Evolutionary conservation across 2,888 invertebrate genomes (phyloP).

Genomic region (Choreutis nemorana): DNA sequence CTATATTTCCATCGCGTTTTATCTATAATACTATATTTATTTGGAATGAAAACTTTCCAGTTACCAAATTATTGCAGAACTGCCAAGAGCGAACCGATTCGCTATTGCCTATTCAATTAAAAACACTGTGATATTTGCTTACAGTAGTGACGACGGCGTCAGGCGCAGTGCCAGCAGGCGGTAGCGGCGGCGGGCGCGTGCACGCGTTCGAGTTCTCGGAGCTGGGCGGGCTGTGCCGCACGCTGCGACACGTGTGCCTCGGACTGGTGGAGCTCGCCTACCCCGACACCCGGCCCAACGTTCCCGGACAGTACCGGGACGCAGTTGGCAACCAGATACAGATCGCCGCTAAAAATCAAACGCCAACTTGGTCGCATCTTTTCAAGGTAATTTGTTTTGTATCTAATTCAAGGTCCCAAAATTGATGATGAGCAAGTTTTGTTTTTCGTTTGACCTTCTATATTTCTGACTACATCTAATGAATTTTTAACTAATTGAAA

Average conservation of each 20-base stretch:
- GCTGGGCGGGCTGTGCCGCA: conserved; percentile 74
- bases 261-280: conserved; percentile 88
- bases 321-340: conserved; percentile 23
- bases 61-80: too few relatives aligned
- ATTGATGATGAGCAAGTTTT: conserved; percentile 3
- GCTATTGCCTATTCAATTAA: too few relatives aligned
- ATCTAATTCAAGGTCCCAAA: not conserved
- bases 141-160: conserved; percentile 12
- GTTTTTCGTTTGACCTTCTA: too few relatives aligned
- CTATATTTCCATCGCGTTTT: too few relatives aligned
- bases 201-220: conserved; percentile 78
- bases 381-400: conserved; percentile 69
- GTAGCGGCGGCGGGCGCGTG: conserved; percentile 22
- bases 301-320: conserved; percentile 69
- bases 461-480: too few relatives aligned
- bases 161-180: conserved; percentile 4
- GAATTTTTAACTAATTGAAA: too few relatives aligned
- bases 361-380: conserved; percentile 79
- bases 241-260: conserved; percentile 80
- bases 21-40: too few relatives aligned
- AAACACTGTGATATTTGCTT: too few relatives aligned
- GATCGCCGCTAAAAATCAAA: conserved; percentile 39
- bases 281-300: conserved; percentile 75
- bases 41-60: too few relatives aligned
- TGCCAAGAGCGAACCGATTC: too few relatives aligned